Conservation (phyloP, 2,113 vertebrate species). For the Baryphthengus martii region DNA sequence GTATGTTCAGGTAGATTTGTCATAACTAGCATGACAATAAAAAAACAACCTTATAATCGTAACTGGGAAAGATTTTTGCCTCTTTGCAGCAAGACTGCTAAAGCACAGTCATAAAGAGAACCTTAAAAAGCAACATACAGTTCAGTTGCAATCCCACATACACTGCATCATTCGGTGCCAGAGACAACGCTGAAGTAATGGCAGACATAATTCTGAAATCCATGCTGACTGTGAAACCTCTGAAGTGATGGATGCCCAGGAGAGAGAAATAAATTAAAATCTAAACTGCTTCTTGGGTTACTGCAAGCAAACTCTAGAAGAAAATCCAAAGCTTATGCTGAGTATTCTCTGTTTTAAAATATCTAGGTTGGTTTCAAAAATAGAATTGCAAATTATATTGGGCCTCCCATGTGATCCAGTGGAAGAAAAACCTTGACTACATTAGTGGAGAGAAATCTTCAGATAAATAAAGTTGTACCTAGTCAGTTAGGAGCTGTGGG, state of each 20-base stretch:
- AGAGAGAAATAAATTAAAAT: constrained; percentile 4
- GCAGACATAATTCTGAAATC: neutral
- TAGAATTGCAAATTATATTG: neutral
- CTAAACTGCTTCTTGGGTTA: neutral
- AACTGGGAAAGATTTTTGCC: neutral
- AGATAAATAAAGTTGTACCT: neutral
- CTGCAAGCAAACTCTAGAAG: neutral
- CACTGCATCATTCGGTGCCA: neutral
- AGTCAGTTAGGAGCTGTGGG: neutral
- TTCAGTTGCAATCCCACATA: neutral
- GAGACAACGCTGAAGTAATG: neutral
- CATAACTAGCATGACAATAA: neutral
- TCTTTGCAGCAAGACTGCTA: neutral
- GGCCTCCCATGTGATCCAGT: neutral
- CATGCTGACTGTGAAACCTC: neutral
- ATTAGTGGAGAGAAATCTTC: neutral
- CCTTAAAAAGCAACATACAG: neutral
- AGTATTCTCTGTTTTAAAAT: neutral
- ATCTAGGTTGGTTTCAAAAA: neutral
- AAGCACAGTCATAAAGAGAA: neutral
- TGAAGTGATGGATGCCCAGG: neutral
- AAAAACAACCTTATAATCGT: neutral
- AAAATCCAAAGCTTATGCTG: neutral
- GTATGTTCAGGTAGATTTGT: neutral
- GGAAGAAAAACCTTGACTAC: neutral